Evolutionary conservation across 2,888 invertebrate genomes (phyloP).

Genomic region (Laothoe populi): DNA sequence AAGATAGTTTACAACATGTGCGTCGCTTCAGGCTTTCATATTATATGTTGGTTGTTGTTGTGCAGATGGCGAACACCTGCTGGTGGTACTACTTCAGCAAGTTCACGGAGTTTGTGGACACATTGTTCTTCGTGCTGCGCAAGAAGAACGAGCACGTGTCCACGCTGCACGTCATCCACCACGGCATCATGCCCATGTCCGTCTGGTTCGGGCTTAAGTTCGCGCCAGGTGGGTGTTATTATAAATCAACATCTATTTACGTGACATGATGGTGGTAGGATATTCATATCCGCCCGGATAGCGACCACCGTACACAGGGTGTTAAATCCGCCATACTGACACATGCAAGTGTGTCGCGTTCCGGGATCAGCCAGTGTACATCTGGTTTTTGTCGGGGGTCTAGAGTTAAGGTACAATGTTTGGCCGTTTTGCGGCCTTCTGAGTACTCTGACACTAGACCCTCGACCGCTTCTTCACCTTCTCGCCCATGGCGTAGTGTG

Average conservation of each 20-base stretch:
- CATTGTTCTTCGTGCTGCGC: conserved; percentile 97
- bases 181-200: conserved; percentile 98
- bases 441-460: too few relatives aligned
- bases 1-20: background rate
- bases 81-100: conserved; percentile 99
- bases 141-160: conserved; percentile 98
- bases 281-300: too few relatives aligned
- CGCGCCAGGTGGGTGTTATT: conserved; percentile 90
- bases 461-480: too few relatives aligned
- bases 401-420: too few relatives aligned
- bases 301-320: too few relatives aligned
- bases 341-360: too few relatives aligned
- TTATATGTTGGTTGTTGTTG: background rate
- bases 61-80: conserved; percentile 94
- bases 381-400: too few relatives aligned
- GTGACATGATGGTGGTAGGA: too few relatives aligned
- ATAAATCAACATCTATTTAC: background rate
- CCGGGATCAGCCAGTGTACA: too few relatives aligned
- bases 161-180: conserved; percentile 97
- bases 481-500: too few relatives aligned
- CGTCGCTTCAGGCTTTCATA: background rate
- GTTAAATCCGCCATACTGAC: too few relatives aligned
- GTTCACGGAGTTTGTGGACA: conserved; percentile 98
- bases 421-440: too few relatives aligned
- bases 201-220: conserved; percentile 98